Conservation (phyloP, 92 coral and sea anemone genomes). For the Porites lobata region DNA sequence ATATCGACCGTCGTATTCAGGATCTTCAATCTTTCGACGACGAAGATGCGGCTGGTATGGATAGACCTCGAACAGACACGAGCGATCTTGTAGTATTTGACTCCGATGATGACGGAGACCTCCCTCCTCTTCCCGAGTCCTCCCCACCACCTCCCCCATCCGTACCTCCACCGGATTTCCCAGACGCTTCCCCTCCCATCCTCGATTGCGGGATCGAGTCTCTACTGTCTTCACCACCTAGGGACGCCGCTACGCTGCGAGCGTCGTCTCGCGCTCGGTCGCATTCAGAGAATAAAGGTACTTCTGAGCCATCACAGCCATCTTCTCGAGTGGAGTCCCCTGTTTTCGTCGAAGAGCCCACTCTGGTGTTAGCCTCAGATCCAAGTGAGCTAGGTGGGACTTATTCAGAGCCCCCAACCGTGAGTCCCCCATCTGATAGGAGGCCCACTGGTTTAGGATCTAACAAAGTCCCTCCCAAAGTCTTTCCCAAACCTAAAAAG, state of each 20-base stretch:
- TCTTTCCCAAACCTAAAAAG: constrained; percentile 82
- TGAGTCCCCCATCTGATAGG: not conserved
- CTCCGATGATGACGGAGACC: constrained; percentile 56
- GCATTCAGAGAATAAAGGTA: constrained; percentile 48
- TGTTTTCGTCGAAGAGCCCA: constrained; percentile 43
- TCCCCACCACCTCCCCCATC: constrained; percentile 89
- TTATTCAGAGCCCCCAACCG: constrained; percentile 5
- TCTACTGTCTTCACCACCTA: constrained; percentile 83
- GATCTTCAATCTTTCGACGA: constrained; percentile 31
- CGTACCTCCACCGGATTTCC: constrained; percentile 82
- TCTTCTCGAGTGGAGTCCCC: constrained; percentile 53
- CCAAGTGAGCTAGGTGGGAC: constrained; percentile 55
- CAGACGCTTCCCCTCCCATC: constrained; percentile 59
- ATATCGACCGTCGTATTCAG: constrained; percentile 38
- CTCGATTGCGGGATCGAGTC: constrained; percentile 65
- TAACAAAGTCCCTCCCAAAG: constrained; percentile 76
- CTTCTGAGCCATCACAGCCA: constrained; percentile 29
- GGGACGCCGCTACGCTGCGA: constrained; percentile 78
- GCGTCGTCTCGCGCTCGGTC: constrained; percentile 72
- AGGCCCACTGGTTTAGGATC: constrained; percentile 10
- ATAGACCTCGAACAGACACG: constrained; percentile 55
- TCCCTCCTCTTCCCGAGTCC: constrained; percentile 78
- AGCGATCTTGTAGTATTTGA: constrained; percentile 52
- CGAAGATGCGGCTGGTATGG: constrained; percentile 20
- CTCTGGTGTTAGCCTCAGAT: constrained; percentile 52